Evolutionary conservation across 1,140 invertebrate genomes (phyloP), one percentile per base, ranked within the genome.

Genomic region (Drosophila hydei): DNA sequence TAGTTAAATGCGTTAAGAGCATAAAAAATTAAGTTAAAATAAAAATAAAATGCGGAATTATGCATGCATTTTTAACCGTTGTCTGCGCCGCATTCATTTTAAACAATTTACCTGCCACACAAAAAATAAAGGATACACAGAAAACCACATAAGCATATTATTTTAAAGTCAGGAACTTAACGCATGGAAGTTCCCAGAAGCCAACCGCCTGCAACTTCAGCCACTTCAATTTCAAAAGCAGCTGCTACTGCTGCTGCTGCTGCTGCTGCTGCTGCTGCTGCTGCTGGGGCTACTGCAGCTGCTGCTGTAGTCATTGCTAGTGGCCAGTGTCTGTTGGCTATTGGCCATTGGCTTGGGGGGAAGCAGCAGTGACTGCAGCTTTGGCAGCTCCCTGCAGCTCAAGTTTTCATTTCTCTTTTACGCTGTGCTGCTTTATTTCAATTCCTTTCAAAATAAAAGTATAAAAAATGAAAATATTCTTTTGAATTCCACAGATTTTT

Each of bases 141-240:
- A 42, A 42, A 18, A 65, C 27, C 67, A 64, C 73, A 68, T 72
- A 70, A 56, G 61, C 69, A 71, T 74, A 65, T 73, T 64, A 54
- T 75, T 84, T 85, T 87, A 77, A 85, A 85, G 73, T 69, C 77
- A 45, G 40, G 40, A 56, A 58, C 33, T 60, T 36, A 33, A 67
- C 21, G 55, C 55, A 30, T 45, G 40, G 50, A 50, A 45, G 33
- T 23, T 16, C n/a, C 42, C 43, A 16, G 54, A 40, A 21, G 43
- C 36, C 27, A 19, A 40, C n/a, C 52, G 47, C 54, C 64, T 70
- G 59, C 63, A 58, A 61, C 48, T 56, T 64, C 64, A 78, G 60
- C 77, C 80, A 87, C 81, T 84, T 80, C 77, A 80, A 87, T 87
- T 84, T 80, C 63, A 84, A 84, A 85, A 77, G 80, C 77, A 77